phyloP scores from a whole-genome alignment of 2,888 invertebrate genomes.

The Eupelmus urozonus region DNA sequence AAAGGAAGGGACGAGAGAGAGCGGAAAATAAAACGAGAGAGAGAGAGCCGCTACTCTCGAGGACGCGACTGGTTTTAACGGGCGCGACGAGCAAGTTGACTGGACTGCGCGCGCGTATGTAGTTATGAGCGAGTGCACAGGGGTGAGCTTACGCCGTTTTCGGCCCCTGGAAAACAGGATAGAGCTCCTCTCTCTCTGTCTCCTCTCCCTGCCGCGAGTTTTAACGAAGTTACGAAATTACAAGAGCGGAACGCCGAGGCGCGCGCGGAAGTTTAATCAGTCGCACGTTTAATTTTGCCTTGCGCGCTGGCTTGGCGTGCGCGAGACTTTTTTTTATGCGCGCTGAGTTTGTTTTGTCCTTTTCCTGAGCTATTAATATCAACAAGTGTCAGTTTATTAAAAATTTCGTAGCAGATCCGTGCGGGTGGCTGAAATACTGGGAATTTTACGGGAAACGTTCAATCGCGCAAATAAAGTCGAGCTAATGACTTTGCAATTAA shows the following conservation, averaged over 20 bases:
- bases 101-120: constrained; percentile 7
- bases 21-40: background rate
- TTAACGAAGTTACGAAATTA: constrained; percentile 53
- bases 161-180: too few species aligned
- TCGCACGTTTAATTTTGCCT: constrained; percentile 30
- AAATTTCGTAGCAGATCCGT: too few species aligned
- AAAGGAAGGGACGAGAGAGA: constrained; percentile 10
- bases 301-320: background rate
- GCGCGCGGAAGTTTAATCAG: constrained; percentile 19
- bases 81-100: constrained; percentile 22
- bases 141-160: too few species aligned
- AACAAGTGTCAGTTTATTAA: too few species aligned
- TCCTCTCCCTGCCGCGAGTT: constrained; percentile 5
- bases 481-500: too few species aligned
- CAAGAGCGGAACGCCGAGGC: constrained; percentile 35
- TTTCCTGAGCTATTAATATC: too few species aligned
- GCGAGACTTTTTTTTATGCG: too few species aligned
- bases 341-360: background rate
- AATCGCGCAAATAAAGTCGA: too few species aligned
- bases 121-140: too few species aligned
- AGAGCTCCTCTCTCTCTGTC: too few species aligned
- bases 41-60: constrained; percentile 1
- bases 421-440: too few species aligned
- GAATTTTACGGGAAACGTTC: too few species aligned
- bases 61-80: constrained; percentile 58